phyloP scores from a whole-genome alignment of 2,888 invertebrate species.

The Nephrotoma flavescens region DNA sequence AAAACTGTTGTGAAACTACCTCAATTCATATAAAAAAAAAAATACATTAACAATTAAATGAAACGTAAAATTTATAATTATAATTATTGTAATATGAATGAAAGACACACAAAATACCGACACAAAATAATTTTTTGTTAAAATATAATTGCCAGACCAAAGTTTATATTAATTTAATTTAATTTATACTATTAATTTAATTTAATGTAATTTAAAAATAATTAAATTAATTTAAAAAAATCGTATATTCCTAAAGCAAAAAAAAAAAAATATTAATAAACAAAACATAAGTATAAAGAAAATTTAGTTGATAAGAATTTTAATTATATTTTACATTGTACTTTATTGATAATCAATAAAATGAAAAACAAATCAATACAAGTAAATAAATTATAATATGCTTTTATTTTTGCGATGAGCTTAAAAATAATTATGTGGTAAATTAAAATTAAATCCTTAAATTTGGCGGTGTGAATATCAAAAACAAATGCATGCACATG shows the following conservation, averaged over 20 bases:
- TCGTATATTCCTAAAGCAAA: not conserved
- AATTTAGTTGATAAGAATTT: slow-evolving; percentile 4
- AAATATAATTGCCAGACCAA: not conserved
- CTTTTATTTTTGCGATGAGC: not conserved
- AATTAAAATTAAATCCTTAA: too few relatives aligned
- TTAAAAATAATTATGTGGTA: too few relatives aligned
- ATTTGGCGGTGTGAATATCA: too few relatives aligned
- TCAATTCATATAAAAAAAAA: not conserved
- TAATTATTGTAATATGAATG: not conserved
- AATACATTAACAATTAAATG: not conserved
- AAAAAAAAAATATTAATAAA: not conserved
- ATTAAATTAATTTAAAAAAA: not conserved
- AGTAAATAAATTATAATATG: not conserved
- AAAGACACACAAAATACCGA: not conserved
- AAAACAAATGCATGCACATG: too few relatives aligned
- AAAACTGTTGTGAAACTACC: not conserved
- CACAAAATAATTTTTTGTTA: not conserved
- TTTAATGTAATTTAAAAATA: not conserved
- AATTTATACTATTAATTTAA: slow-evolving; percentile 1
- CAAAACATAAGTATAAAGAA: not conserved
- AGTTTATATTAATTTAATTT: slow-evolving; percentile 4
- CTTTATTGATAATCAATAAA: slow-evolving; percentile 6
- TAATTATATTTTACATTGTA: slow-evolving; percentile 20
- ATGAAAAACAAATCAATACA: not conserved
- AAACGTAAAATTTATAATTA: not conserved